Base-by-base conservation (phyloP, 2,888 invertebrate genomes). In the Leistus spinibarbis region DNA sequence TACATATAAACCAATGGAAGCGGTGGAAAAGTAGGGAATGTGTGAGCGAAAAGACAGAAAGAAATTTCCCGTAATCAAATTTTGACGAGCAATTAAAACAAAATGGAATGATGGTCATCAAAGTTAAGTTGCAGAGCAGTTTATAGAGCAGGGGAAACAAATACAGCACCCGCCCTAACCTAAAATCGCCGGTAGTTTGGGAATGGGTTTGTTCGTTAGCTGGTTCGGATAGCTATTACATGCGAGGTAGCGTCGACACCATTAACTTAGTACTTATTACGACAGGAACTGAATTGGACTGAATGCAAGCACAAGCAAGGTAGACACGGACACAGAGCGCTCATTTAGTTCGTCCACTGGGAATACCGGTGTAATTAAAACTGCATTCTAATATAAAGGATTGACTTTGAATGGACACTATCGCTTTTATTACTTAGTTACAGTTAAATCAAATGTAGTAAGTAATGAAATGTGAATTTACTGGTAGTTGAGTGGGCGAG, bases 31-130 rank as follows among this genome's bases (percentile, higher is more conserved):
- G 23, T 66, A 40, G 57, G 53, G 20, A 60, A 24, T 17, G 57
- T 65, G 24, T 22, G 68, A 68, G 54, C 22, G n/a, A n/a, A 27
- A 57, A 57, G 62, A 54, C 80, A 83, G 83, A 84, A 84, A 83
- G 82, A 81, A 82, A 81, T 82, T 83, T 83, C 82, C 82, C 80
- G 84, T 84, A 85, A 85, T 85, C 84, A 85, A 85, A 85, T 83
- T 85, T 85, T 85, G 84, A 85, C 80, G 85, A 84, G 84, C 84
- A 85, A 85, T 85, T 85, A 85, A 85, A 85, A 83, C 85, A 84
- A 85, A 84, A 84, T 84, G 84, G 81, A 84, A 84, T 82, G 84
- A 82, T 83, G 80, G 83, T 82, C 83, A 84, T 85, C 83, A 84
- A 85, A 81, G 67, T 73, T 79, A 81, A 83, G 81, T 83, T 81